These are phyloP conservation scores for Gobio occitaniae DNA, from an alignment of 2,797 vertebrate genomes.

Conservation along the genomic window DNA sequence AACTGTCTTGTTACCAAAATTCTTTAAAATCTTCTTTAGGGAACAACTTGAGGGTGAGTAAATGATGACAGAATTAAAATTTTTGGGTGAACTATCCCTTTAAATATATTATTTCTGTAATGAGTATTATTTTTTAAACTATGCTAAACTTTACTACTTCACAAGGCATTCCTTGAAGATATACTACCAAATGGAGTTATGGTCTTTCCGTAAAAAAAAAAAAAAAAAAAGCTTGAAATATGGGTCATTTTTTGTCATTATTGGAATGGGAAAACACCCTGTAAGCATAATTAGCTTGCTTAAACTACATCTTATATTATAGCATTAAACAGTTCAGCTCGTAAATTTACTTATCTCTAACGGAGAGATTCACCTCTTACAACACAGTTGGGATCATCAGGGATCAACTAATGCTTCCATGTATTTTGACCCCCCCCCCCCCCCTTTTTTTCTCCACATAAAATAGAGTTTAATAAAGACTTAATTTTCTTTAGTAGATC, in stretches of 20 bases:
- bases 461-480: constrained; percentile 83
- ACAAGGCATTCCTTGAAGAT: not conserved
- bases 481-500: constrained; percentile 83
- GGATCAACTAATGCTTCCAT: constrained; percentile 74
- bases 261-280: constrained; percentile 66
- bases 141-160: not conserved
- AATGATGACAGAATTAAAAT: no score
- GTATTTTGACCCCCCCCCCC: constrained; percentile 72
- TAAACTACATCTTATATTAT: constrained; percentile 69
- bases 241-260: constrained; percentile 58
- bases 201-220: not conserved
- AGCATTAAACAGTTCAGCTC: constrained; percentile 62
- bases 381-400: constrained; percentile 77
- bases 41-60: no score
- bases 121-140: not conserved
- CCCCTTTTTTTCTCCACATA: constrained; percentile 62
- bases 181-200: not conserved
- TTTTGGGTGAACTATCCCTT: no score
- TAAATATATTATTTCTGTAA: not conserved
- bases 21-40: not conserved
- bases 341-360: constrained; percentile 68
- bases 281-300: constrained; percentile 65
- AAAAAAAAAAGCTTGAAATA: constrained; percentile 44
- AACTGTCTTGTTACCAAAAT: not conserved
- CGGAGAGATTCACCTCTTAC: constrained; percentile 73